Conservation (phyloP, 2,797 vertebrate species). For the Myripristis murdjan region DNA sequence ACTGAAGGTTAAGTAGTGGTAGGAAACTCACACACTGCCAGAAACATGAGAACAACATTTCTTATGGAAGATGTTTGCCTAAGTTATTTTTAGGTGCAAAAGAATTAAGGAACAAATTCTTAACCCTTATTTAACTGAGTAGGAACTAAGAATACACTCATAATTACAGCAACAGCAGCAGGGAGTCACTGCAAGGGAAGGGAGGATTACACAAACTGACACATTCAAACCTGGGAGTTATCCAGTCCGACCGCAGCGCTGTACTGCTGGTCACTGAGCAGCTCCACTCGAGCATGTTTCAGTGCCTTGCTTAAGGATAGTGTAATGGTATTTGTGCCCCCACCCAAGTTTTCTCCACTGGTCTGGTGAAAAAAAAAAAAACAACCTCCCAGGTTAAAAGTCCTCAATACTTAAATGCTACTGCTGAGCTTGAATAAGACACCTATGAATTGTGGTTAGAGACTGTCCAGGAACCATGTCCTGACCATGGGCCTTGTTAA, state of each 20-base stretch:
- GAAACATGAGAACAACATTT: slow-evolving; percentile 42
- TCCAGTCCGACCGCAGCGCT: slow-evolving; percentile 25
- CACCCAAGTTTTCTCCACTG: too few species aligned
- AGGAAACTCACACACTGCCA: slow-evolving; percentile 61
- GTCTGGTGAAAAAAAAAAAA: too few species aligned
- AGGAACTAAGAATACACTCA: slow-evolving; percentile 46
- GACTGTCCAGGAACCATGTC: too few species aligned
- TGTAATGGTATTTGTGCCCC: not conserved
- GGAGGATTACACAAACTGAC: slow-evolving; percentile 33
- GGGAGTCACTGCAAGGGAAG: slow-evolving; percentile 32
- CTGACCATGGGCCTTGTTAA: too few species aligned
- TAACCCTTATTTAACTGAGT: slow-evolving; percentile 19
- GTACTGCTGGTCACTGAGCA: not conserved
- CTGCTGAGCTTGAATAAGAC: too few species aligned
- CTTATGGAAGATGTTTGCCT: slow-evolving; percentile 47
- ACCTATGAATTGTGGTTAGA: too few species aligned
- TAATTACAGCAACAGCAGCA: slow-evolving; percentile 39
- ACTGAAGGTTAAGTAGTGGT: slow-evolving; percentile 64
- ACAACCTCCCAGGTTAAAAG: too few species aligned
- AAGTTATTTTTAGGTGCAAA: slow-evolving; percentile 35
- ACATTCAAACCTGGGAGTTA: slow-evolving; percentile 43
- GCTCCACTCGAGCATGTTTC: not conserved
- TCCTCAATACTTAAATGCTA: too few species aligned
- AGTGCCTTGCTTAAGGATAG: not conserved
- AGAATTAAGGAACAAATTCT: slow-evolving; percentile 47